Percentiles rank a stretch among this genome's conserved stretches.
phyloP scores from a whole-genome alignment of 2,113 vertebrate genomes.

The Corydoras maculifer region DNA sequence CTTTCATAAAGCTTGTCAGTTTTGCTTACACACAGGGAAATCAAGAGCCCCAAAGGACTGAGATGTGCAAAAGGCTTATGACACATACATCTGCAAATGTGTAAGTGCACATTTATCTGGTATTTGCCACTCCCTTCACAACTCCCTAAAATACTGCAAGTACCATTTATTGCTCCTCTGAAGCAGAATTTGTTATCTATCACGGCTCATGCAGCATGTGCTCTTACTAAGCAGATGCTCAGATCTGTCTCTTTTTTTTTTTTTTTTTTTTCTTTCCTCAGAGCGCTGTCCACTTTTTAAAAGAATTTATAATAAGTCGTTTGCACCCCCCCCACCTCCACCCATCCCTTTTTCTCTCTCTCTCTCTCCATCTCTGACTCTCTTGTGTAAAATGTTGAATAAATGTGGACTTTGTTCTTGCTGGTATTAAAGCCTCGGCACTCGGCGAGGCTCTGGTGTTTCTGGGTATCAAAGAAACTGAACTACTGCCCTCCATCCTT shows the following conservation, averaged over 20 bases:
- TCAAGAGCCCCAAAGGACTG: slow-evolving; percentile 58
- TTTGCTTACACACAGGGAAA: slow-evolving; percentile 72
- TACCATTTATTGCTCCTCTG: neutral
- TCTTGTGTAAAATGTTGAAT: slow-evolving; percentile 37
- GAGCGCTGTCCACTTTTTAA: slow-evolving; percentile 15
- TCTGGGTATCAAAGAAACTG: neutral
- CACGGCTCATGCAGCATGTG: neutral
- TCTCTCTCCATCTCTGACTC: neutral
- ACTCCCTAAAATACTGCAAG: neutral
- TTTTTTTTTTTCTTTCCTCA: slow-evolving; percentile 17
- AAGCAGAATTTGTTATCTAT: neutral
- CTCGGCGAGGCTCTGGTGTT: slow-evolving; percentile 33
- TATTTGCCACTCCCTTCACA: neutral
- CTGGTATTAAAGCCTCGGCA: slow-evolving; percentile 39
- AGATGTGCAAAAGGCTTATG: slow-evolving; percentile 62
- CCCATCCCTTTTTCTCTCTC: too few relatives aligned
- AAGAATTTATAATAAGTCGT: slow-evolving; percentile 1
- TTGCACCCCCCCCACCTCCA: neutral
- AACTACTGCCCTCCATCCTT: slow-evolving; percentile 43
- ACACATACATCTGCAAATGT: slow-evolving; percentile 36
- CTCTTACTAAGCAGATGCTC: slow-evolving; percentile 17
- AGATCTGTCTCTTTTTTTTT: slow-evolving; percentile 2
- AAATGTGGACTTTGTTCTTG: slow-evolving; percentile 45
- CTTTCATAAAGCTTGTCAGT: slow-evolving; percentile 76
- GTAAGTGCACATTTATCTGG: slow-evolving; percentile 6